Evolutionary conservation across 2,888 invertebrate genomes (phyloP), one percentile per base, ranked within the genome.

Genomic region (Mythimna loreyi): DNA sequence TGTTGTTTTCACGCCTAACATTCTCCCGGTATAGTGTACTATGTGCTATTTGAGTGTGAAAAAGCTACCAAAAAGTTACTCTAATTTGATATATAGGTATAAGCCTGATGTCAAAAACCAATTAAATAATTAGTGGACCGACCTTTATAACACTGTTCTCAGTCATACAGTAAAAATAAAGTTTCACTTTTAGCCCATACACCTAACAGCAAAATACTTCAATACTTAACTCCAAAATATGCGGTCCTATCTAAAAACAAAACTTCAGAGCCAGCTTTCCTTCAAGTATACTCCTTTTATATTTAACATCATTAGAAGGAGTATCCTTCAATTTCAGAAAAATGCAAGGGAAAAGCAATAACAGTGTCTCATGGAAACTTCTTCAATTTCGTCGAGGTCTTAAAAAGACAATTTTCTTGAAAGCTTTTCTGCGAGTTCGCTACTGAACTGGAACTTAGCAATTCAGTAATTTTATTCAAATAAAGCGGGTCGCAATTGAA

Each of bases 371-470:
- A 25, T 16, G 19, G 21, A 53, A 58, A 67, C 30, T 67, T 43
- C 16, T 75, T 28, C 58, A 47, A 36, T 67, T 75, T 45, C n/a
- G 11, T 11, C 16, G 43, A 72, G 50, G 9, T 56, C 60, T 71
- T 16, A 72, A 67, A 53, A 58, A 43, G 11, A 58, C 21, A 66
- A 67, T 75, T 58, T 75, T 66, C 53, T 47, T 72, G 47, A 75
- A 75, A 67, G 67, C 40, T 75, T 72, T 63, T 33, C 16, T 28
- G 25, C 33, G n/a, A 58, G 40, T 72, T 67, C 33, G 0, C 1
- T 5, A 28, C 53, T 72, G 33, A 25, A 57, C 11, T 16, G 53
- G 19, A 74, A 53, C 53, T 66, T 67, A 23, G 53, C 40, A 25
- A 58, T 53, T 33, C 47, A 59, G 75, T 65, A 13, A 64, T 53